Evolutionary conservation across 2,888 invertebrate genomes (phyloP), one percentile per base, ranked within the genome.

Genomic region (Megaustenia siamemsis): DNA sequence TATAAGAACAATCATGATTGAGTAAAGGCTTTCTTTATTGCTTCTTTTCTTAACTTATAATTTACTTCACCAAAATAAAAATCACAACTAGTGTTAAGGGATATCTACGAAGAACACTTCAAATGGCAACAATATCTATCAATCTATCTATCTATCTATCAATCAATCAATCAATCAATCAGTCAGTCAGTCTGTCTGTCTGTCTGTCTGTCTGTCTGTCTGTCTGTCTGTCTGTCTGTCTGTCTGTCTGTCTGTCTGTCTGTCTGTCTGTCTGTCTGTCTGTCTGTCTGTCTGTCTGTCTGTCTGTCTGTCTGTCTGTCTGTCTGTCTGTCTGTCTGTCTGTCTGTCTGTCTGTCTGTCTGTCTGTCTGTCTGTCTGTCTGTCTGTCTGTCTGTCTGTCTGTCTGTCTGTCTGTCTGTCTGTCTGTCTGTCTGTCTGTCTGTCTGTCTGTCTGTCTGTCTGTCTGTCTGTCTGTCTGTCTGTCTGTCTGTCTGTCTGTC

Each of bases 301-400:
- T 15, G 21, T 56, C 56, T 15, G 21, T 56, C 56, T n/a, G 21
- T 56, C 21, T 1, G 21, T 56, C 18, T 18, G 18, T 56, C 18
- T n/a, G 18, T 56, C 18, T n/a, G 18, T 56, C 56, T 43, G 28
- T 63, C 66, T 66, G 12, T 80, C 80, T 80, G 66, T 80, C 38
- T 63, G 43, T 79, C 63, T 63, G 53, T 63, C 21, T 79, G 53
- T 63, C 63, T 66, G 43, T 79, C 63, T 63, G 28, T 63, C 63
- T 79, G 53, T 79, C 63, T 79, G 53, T 49, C 49, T 49, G 49
- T n/a, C n/a, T n/a, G n/a, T n/a, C n/a, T 49, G 10, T 18, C 35
- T 79, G 49, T 79, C 24, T 79, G 49, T 79, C 63, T 79, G 68
- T 79, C 63, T 79, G 68, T 79, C 63, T 79, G 68, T 79, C 32